Conservation (phyloP, 1,140 invertebrate species). For the Kradibia gibbosae region DNA sequence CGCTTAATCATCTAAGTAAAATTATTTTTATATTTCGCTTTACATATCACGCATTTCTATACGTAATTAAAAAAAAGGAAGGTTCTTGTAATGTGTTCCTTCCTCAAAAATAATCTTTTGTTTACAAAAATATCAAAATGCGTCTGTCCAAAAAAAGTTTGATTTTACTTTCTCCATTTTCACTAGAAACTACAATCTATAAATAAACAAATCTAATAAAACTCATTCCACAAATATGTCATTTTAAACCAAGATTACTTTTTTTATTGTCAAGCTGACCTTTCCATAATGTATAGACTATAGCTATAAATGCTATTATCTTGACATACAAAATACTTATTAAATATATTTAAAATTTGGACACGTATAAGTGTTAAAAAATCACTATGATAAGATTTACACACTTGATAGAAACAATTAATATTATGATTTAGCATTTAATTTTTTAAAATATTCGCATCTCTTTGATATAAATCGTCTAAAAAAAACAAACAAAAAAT, state of each 20-base stretch:
- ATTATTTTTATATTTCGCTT: neutral
- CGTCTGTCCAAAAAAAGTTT: conserved; percentile 12
- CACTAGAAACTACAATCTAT: neutral
- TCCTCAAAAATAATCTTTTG: conserved; percentile 10
- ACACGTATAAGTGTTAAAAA: too few relatives aligned
- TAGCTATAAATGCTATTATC: neutral
- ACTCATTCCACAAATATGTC: neutral
- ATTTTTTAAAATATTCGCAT: too few relatives aligned
- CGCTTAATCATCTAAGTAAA: neutral
- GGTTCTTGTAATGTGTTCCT: neutral
- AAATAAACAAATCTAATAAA: neutral
- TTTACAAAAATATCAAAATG: neutral
- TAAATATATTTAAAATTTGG: too few relatives aligned
- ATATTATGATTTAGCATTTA: too few relatives aligned
- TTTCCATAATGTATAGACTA: neutral
- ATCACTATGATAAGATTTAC: too few relatives aligned
- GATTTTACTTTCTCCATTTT: conserved; percentile 31
- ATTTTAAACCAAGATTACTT: neutral
- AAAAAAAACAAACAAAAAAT: too few relatives aligned
- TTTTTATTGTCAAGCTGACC: neutral
- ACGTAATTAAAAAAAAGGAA: conserved; percentile 20
- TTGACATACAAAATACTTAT: neutral
- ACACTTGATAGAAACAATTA: too few relatives aligned
- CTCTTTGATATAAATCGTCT: too few relatives aligned
- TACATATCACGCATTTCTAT: neutral